A percentile compares a stretch with the other conserved stretches of the same genome.
phyloP scores from a whole-genome alignment of 2,797 vertebrate genomes.

The Echiichthys vipera region DNA sequence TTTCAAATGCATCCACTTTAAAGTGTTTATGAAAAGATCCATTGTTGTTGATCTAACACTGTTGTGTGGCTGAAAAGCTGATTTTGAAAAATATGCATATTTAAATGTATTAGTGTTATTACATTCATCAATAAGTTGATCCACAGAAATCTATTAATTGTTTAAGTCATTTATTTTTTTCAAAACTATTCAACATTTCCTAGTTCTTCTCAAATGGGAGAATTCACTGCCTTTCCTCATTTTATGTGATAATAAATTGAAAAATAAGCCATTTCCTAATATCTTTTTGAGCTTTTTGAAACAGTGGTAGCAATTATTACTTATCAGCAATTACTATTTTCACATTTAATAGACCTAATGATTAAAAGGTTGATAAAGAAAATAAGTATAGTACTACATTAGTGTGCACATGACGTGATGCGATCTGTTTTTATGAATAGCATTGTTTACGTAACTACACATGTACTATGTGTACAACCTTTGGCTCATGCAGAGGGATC shows the following conservation, averaged over 20 bases:
- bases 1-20: slow-evolving; percentile 23
- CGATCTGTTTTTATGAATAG: neutral
- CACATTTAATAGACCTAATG: neutral
- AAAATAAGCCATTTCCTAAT: neutral
- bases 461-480: slow-evolving; percentile 2
- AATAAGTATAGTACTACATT: too few relatives aligned
- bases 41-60: slow-evolving; percentile 1
- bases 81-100: neutral
- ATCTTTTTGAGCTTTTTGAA: neutral
- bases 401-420: neutral
- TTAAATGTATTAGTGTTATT: neutral
- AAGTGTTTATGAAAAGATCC: slow-evolving; percentile 21
- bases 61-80: neutral
- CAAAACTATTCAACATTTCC: neutral
- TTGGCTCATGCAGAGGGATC: neutral
- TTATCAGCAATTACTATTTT: neutral
- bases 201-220: neutral
- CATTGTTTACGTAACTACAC: neutral
- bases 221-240: neutral
- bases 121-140: neutral
- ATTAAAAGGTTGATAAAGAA: neutral
- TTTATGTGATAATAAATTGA: neutral
- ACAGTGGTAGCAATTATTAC: neutral
- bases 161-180: neutral
- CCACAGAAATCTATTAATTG: neutral